Evolutionary conservation across 2,797 vertebrate genomes (phyloP).

Genomic region (Malurus leucopterus): DNA sequence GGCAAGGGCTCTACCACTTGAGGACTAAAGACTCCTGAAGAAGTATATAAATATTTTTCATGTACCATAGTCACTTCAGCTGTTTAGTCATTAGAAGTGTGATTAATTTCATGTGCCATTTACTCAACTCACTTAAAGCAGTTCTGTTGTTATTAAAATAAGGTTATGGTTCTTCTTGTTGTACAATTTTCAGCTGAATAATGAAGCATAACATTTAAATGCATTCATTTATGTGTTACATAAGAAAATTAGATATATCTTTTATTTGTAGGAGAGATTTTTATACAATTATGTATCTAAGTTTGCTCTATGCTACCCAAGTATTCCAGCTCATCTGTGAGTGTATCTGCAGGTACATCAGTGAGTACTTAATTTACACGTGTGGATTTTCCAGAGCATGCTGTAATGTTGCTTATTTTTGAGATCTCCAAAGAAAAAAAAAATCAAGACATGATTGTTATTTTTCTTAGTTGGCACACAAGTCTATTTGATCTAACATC

Average conservation of each 20-base stretch:
- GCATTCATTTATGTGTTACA: background rate
- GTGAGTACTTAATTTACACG: background rate
- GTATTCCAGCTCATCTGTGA: background rate
- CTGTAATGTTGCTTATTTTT: background rate
- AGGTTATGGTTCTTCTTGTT: background rate
- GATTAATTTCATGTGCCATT: background rate
- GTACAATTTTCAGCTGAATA: background rate
- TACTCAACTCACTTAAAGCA: background rate
- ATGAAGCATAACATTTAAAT: background rate
- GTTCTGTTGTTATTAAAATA: background rate
- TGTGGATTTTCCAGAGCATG: background rate
- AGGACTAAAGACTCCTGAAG: background rate
- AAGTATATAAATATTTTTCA: conserved; percentile 1
- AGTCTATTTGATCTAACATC: background rate
- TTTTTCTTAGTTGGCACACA: background rate
- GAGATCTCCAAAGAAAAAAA: background rate
- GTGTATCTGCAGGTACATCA: background rate
- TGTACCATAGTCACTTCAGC: background rate
- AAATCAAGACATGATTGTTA: background rate
- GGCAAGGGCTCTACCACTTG: conserved; percentile 2
- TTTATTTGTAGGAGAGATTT: background rate
- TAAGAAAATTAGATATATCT: background rate
- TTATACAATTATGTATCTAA: background rate
- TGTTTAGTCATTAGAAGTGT: conserved; percentile 22
- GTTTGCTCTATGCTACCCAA: background rate